These are phyloP conservation scores for Drosophila helvetica DNA, from an alignment of 2,888 invertebrate genomes.

Conservation along the genomic window DNA sequence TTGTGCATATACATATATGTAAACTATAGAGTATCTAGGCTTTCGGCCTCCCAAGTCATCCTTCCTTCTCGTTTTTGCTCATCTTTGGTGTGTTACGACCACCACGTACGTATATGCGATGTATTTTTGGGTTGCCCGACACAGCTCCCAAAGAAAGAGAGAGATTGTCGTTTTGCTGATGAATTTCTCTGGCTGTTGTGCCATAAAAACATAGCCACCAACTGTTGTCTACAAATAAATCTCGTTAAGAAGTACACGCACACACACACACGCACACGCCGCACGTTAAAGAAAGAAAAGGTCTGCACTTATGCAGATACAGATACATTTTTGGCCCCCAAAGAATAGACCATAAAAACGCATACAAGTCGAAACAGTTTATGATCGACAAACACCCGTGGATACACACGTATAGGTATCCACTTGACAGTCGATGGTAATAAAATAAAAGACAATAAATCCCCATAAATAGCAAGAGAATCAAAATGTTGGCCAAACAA, in stretches of 20 bases:
- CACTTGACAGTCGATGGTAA: slow-evolving; percentile 51
- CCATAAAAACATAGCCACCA: slow-evolving; percentile 71
- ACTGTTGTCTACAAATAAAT: slow-evolving; percentile 78
- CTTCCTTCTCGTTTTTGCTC: slow-evolving; percentile 21
- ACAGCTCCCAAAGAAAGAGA: slow-evolving; percentile 76
- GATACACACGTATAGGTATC: slow-evolving; percentile 37
- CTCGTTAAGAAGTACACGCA: slow-evolving; percentile 66
- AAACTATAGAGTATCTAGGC: not conserved
- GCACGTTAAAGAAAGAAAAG: no score
- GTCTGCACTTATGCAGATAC: slow-evolving; percentile 52
- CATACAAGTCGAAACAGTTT: slow-evolving; percentile 25
- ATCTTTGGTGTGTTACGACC: slow-evolving; percentile 43
- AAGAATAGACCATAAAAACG: slow-evolving; percentile 45
- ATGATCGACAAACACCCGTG: slow-evolving; percentile 9
- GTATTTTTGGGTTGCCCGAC: slow-evolving; percentile 82
- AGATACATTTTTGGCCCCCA: slow-evolving; percentile 5
- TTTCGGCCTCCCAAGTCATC: not conserved
- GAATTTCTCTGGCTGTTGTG: slow-evolving; percentile 62
- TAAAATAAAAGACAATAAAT: slow-evolving; percentile 50
- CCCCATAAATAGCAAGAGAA: slow-evolving; percentile 21
- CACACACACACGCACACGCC: slow-evolving; percentile 17
- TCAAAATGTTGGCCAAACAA: slow-evolving; percentile 11
- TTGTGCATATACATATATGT: not conserved
- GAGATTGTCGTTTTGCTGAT: slow-evolving; percentile 69
- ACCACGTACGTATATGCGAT: slow-evolving; percentile 70